Percentiles rank a stretch among this genome's conserved stretches.
Conservation (phyloP, 2,113 vertebrate genomes). For the Plotosus lineatus region DNA sequence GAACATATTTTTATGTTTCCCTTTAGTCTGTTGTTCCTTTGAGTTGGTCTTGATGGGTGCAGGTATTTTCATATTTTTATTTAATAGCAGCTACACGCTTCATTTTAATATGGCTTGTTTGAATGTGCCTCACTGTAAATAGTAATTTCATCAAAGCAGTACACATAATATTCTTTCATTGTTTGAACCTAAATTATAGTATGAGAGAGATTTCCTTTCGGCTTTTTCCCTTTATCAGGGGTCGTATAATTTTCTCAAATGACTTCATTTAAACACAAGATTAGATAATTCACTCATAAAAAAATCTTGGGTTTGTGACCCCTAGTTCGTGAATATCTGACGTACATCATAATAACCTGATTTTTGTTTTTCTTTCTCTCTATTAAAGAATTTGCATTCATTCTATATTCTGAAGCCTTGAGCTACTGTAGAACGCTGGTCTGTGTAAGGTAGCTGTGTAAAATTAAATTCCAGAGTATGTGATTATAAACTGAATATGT, state of each 20-base stretch:
- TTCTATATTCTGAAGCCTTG: not conserved
- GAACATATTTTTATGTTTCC: not conserved
- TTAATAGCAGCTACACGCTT: not conserved
- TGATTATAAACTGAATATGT: not conserved
- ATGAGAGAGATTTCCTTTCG: no score
- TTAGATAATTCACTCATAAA: no score
- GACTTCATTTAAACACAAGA: no score
- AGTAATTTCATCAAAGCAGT: not conserved
- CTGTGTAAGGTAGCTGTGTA: no score
- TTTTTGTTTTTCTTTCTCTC: not conserved
- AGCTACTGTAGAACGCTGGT: not conserved
- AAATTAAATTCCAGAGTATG: not conserved
- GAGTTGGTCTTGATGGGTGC: not conserved
- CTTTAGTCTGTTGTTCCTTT: not conserved
- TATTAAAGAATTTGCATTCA: not conserved
- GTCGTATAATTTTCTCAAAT: no score
- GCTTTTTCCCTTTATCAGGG: no score
- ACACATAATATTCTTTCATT: not conserved
- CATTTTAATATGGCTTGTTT: not conserved
- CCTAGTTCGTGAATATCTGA: not conserved
- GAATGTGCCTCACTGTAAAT: not conserved
- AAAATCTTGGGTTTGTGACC: not conserved
- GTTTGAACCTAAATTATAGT: not conserved
- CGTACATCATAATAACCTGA: not conserved
- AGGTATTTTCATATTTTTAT: not conserved